A percentile compares a stretch with the other conserved stretches of the same genome.
Evolutionary conservation across 2,113 vertebrate genomes (phyloP).

Genomic region (Casuarius casuarius): DNA sequence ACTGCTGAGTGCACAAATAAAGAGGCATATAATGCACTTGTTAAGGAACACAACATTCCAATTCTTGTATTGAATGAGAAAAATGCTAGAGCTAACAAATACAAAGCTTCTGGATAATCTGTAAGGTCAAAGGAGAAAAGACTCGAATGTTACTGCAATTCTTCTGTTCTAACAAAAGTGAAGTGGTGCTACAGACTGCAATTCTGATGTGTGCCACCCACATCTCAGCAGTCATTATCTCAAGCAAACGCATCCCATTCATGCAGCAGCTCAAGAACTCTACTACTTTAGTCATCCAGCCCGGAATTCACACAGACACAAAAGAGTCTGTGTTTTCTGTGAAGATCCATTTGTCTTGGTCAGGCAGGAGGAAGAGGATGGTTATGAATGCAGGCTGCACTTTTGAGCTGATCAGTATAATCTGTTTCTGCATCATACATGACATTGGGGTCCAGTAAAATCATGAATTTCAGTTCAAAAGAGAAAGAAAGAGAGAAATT

Average conservation of each 20-base stretch:
- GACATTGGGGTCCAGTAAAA: background rate
- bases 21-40: background rate
- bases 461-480: background rate
- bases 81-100: background rate
- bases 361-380: background rate
- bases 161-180: background rate
- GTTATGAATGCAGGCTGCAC: background rate
- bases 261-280: background rate
- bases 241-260: background rate
- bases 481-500: background rate
- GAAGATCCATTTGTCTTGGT: background rate
- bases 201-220: background rate
- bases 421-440: background rate
- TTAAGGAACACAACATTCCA: background rate
- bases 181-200: background rate
- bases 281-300: background rate
- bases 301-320: background rate
- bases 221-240: background rate
- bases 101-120: background rate
- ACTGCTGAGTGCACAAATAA: background rate
- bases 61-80: background rate
- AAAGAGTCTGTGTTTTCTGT: background rate
- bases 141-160: background rate
- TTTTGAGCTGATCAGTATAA: background rate
- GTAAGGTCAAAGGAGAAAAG: background rate